A percentile compares a stretch with the other conserved stretches of the same genome.
Conservation (phyloP, 2,797 vertebrate species). For the Catamblyrhynchus diadema region DNA sequence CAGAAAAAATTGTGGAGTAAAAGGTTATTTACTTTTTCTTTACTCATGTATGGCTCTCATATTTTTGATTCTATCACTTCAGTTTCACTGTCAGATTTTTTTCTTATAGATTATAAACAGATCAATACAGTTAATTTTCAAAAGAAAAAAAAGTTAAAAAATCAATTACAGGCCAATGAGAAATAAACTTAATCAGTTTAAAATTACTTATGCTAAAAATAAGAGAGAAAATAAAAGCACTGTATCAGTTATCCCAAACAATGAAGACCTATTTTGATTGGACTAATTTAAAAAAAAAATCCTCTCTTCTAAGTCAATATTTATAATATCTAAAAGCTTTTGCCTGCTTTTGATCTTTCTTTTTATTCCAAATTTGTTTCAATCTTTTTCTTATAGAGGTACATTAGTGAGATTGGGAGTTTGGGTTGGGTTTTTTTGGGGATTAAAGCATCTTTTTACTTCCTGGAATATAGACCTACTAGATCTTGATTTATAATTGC, state of each 20-base stretch:
- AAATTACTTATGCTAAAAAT: neutral
- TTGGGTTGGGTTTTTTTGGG: fast-evolving
- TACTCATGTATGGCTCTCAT: neutral
- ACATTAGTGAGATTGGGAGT: neutral
- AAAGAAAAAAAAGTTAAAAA: neutral
- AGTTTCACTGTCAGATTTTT: neutral
- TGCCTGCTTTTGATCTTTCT: neutral
- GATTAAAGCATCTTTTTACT: neutral
- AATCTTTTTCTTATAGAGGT: neutral
- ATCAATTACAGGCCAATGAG: neutral
- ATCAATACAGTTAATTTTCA: neutral
- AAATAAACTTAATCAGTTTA: neutral
- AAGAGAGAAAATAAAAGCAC: neutral
- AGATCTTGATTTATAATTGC: neutral
- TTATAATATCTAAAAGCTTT: neutral
- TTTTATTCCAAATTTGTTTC: neutral
- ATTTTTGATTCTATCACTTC: neutral
- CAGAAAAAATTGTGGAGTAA: neutral
- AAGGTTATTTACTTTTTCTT: neutral
- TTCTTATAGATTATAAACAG: neutral
- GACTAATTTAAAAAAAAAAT: neutral
- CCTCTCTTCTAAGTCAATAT: neutral
- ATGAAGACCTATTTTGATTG: neutral
- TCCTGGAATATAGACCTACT: neutral
- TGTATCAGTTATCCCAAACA: neutral